Base-by-base conservation (phyloP, 2,888 invertebrate species). In the Dromius quadrimaculatus region DNA sequence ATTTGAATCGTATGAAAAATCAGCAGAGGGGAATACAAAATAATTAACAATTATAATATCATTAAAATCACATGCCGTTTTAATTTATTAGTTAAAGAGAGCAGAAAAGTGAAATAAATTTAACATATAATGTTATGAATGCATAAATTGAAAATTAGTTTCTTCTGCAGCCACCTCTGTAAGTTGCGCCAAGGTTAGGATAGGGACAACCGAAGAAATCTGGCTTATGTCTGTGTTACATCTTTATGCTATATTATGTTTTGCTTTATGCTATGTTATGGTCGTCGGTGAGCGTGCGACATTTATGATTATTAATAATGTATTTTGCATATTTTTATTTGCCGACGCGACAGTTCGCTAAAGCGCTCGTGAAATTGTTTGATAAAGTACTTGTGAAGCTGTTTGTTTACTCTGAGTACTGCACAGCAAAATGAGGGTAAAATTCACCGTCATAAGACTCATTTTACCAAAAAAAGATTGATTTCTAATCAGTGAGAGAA, bases 261-360 rank as follows among this genome's bases (percentile, higher is more conserved):
- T 22, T 47, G 47, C 47, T 47, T 47, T 59, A 36, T 59, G 34
- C 36, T 59, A 34, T 36, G 59, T 59, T 59, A 36, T 20, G 20
- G 36, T 43, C 36, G 43, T 9, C 43, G 13, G 43, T 15, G 15
- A 36, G 59, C 59, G 34, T n/a, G 34, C 59, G 59, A 59, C 59
- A 36, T 59, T 59, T 59, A 59, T 59, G 59, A 36, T 59, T 59
- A 59, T 59, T 59, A 59, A 59, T 59, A 59, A 59, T 59, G 36
- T 59, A 59, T 59, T 59, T 59, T 59, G 59, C 59, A 59, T 59
- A 59, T 59, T 59, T 59, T 59, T 59, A 36, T 34, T 59, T 59
- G 34, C 20, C 59, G 34, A 59, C 36, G 34, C 32, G 5, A 9
- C 32, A 32, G 34, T 59, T 59, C n/a, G 59, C 34, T 59, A 59